These are phyloP conservation scores for Drosophila truncata DNA, from an alignment of 1,140 invertebrate species.

Conservation along the genomic window DNA sequence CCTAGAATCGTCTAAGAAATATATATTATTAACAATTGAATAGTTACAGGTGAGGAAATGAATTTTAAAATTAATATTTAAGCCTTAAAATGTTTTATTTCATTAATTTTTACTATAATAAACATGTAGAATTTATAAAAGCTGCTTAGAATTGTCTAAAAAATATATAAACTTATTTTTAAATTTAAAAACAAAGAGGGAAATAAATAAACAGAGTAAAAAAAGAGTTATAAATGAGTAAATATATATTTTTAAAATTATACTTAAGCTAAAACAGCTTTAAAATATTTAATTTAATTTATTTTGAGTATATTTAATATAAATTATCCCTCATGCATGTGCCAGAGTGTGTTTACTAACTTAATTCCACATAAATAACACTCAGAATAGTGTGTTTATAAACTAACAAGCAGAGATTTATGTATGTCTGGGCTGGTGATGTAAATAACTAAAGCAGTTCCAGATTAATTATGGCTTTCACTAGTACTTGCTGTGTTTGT, in stretches of 20 bases:
- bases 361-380: neutral
- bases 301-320: neutral
- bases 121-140: too few species aligned
- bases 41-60: neutral
- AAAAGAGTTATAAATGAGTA: too few species aligned
- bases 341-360: neutral
- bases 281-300: neutral
- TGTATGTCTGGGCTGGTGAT: too few species aligned
- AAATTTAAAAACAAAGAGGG: too few species aligned
- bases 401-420: neutral
- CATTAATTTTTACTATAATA: neutral
- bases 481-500: neutral
- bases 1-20: too few species aligned
- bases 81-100: neutral
- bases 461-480: constrained; percentile 6
- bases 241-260: neutral
- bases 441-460: constrained; percentile 1
- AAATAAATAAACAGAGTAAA: too few species aligned
- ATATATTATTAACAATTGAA: neutral
- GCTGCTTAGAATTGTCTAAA: too few species aligned
- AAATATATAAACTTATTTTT: too few species aligned
- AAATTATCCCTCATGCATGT: too few species aligned
- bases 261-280: neutral
- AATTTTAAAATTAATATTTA: neutral
- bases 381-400: neutral